Evolutionary conservation across 2,797 vertebrate species (phyloP).

Genomic region (Oreochromis grahami): DNA sequence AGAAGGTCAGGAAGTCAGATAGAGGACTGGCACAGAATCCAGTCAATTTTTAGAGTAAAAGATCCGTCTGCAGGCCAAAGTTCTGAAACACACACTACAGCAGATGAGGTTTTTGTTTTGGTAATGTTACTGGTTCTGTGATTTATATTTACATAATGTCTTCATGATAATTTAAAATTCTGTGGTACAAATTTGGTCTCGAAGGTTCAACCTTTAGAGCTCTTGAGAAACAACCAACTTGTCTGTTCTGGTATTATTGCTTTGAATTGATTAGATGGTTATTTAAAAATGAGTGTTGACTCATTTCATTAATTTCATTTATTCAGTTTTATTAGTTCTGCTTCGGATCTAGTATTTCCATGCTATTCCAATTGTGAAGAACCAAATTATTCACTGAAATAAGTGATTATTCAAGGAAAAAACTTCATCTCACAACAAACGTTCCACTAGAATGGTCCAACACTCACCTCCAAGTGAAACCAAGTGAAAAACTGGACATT

Average conservation of each 20-base stretch:
- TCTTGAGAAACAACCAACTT: background rate
- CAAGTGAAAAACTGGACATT: background rate
- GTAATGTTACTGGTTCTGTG: background rate
- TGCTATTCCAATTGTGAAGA: background rate
- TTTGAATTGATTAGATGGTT: background rate
- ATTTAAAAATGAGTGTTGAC: background rate
- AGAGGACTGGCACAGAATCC: background rate
- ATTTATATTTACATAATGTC: background rate
- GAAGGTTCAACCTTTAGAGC: background rate
- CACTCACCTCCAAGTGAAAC: background rate
- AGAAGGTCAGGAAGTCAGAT: background rate
- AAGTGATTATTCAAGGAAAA: background rate
- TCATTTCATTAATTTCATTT: background rate
- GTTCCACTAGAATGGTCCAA: background rate
- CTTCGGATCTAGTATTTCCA: background rate
- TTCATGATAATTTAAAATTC: background rate
- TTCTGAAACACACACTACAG: background rate
- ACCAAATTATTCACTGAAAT: background rate
- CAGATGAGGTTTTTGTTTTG: background rate
- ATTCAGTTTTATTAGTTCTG: background rate
- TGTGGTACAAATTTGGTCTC: background rate
- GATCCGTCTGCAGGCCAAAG: background rate
- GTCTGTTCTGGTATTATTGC: background rate
- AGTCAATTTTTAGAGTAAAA: background rate
- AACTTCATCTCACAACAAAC: background rate